Evolutionary conservation across 2,888 invertebrate genomes (phyloP), one percentile per base, ranked within the genome.

Genomic region (Cephonodes hylas): DNA sequence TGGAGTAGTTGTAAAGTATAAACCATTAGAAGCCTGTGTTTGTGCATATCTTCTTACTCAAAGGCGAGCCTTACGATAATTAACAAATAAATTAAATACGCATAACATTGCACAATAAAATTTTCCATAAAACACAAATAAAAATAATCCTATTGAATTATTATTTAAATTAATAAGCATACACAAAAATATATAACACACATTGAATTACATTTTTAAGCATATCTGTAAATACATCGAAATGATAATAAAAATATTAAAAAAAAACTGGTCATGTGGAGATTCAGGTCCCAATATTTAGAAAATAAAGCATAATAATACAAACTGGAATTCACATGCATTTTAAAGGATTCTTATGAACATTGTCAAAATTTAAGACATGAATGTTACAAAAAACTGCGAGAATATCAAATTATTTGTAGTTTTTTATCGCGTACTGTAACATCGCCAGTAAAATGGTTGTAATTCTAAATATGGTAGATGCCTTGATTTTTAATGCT

Each of bases 11-110:
- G 18, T 53, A 31, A 53, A 27, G 7, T 53, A 53, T 31, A 53
- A 31, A 27, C 53, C 7, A 5, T 53, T 53, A 31, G 1, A 53
- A 53, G 27, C 53, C 18, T 8, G 23, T 48, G 8, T 27, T 53
- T 53, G 53, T 53, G 53, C 53, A 53, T 31, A 31, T 8, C 3
- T 18, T 53, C 18, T 53, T 53, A 53, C 31, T 8, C 18, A 3
- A 3, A 18, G 18, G 27, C 8, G 31, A 53, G 27, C 31, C 18
- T 31, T 31, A 53, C 27, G 53, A 31, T 53, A 70, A 68, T 66
- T 64, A 82, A 79, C 77, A 77, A 76, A 81, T 82, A 83, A 81
- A 81, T 80, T 69, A 81, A 82, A 79, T 77, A 73, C 62, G 66
- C 64, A 67, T 74, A 68, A 80, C 77, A 77, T 67, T 53, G 53